Conservation (phyloP, 35 echinoderm and acorn worm genomes). For the Holothuria glaberrima region DNA sequence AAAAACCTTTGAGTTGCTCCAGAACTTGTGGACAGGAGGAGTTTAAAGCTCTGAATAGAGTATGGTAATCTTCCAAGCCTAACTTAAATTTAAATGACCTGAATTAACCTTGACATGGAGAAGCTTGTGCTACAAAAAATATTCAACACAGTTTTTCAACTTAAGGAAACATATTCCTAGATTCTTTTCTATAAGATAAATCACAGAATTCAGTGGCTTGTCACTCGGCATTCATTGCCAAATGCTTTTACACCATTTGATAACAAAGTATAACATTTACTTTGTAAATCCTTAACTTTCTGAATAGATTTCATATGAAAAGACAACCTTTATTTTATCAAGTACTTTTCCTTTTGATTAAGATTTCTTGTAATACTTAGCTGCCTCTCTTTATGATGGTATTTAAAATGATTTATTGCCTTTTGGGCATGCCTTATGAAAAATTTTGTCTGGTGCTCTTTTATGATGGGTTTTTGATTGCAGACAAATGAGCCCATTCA, state of each 20-base stretch:
- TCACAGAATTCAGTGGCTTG: background rate
- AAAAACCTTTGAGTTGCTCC: too few species aligned
- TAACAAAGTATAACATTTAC: too few species aligned
- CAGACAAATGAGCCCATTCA: constrained; percentile 44
- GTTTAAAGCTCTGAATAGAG: too few species aligned
- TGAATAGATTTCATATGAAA: background rate
- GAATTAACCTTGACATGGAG: too few species aligned
- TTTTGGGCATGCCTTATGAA: background rate
- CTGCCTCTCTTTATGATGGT: background rate
- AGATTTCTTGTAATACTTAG: background rate
- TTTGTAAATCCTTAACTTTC: too few species aligned
- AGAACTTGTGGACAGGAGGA: too few species aligned
- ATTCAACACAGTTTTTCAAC: too few species aligned
- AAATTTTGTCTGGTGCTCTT: background rate
- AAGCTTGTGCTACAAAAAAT: too few species aligned
- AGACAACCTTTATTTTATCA: background rate
- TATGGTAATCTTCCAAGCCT: too few species aligned
- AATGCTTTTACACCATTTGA: background rate
- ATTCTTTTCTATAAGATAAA: too few species aligned
- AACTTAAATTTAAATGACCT: too few species aligned
- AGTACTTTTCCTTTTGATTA: background rate
- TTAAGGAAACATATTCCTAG: too few species aligned
- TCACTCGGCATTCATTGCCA: background rate
- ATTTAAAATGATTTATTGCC: constrained; percentile 27
- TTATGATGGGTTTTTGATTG: constrained; percentile 50